Evolutionary conservation across 2,888 invertebrate species (phyloP).

Genomic region (Mimumesa dahlbomi): DNA sequence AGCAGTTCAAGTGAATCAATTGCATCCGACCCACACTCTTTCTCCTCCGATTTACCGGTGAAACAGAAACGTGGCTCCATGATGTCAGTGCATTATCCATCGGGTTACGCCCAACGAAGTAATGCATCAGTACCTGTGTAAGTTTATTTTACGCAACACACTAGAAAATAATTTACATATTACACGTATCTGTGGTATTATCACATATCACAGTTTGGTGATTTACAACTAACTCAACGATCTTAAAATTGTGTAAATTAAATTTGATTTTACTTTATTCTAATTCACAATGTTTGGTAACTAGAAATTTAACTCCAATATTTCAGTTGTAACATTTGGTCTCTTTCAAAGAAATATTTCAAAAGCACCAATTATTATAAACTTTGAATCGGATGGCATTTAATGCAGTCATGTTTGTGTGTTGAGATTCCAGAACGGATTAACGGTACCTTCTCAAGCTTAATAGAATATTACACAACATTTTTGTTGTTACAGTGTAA

Average conservation of each 20-base stretch:
- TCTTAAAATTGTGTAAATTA: no score
- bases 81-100: slow-evolving; percentile 80
- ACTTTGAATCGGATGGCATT: no score
- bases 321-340: no score
- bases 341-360: neutral
- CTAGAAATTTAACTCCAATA: no score
- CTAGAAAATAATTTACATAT: neutral
- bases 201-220: neutral
- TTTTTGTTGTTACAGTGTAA: slow-evolving; percentile 70
- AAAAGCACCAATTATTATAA: no score
- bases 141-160: slow-evolving; percentile 59
- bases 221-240: neutral
- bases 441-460: no score
- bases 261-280: neutral
- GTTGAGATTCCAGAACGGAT: no score
- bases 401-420: no score
- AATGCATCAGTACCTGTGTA: slow-evolving; percentile 80
- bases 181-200: neutral
- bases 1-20: slow-evolving; percentile 94
- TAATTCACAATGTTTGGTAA: neutral
- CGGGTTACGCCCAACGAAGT: slow-evolving; percentile 80
- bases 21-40: slow-evolving; percentile 82
- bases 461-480: no score
- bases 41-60: slow-evolving; percentile 69
- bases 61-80: slow-evolving; percentile 83